Evolutionary conservation across 2,888 invertebrate genomes (phyloP).

Genomic region (Cactoblastis cactorum): DNA sequence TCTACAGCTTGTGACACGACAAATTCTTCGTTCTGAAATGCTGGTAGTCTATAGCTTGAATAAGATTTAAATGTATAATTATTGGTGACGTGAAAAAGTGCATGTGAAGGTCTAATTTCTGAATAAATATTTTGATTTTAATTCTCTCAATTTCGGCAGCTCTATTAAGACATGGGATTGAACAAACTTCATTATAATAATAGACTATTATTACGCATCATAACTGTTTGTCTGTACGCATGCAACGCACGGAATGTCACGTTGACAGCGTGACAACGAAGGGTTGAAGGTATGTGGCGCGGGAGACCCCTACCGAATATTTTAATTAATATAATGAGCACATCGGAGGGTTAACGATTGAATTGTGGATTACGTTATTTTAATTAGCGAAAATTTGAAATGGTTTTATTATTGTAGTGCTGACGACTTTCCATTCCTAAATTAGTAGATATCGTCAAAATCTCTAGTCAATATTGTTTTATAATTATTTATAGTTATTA

Average conservation of each 20-base stretch:
- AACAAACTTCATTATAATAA: slow-evolving; percentile 7
- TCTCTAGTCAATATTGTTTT: background rate
- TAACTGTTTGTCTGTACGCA: slow-evolving; percentile 1
- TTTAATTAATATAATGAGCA: slow-evolving; percentile 12
- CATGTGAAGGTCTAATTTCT: too few relatives aligned
- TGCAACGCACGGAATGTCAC: slow-evolving; percentile 9
- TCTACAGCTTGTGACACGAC: too few relatives aligned
- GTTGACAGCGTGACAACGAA: background rate
- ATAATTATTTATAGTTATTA: too few relatives aligned
- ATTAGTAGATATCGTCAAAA: background rate
- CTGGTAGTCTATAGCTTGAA: too few relatives aligned
- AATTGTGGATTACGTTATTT: slow-evolving; percentile 28
- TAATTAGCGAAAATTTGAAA: slow-evolving; percentile 17
- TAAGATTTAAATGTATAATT: too few relatives aligned
- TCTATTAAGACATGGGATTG: background rate
- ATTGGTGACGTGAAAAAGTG: too few relatives aligned
- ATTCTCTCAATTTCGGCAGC: background rate
- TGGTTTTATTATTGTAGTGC: background rate
- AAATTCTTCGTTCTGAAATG: too few relatives aligned
- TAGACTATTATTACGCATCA: slow-evolving; percentile 20
- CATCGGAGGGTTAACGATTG: slow-evolving; percentile 5
- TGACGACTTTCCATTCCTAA: too few relatives aligned
- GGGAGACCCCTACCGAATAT: slow-evolving; percentile 5
- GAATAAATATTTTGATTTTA: too few relatives aligned
- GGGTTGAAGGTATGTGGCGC: slow-evolving; percentile 7